Conservation (phyloP, 2,113 vertebrate genomes). For the Tyrannus savana region DNA sequence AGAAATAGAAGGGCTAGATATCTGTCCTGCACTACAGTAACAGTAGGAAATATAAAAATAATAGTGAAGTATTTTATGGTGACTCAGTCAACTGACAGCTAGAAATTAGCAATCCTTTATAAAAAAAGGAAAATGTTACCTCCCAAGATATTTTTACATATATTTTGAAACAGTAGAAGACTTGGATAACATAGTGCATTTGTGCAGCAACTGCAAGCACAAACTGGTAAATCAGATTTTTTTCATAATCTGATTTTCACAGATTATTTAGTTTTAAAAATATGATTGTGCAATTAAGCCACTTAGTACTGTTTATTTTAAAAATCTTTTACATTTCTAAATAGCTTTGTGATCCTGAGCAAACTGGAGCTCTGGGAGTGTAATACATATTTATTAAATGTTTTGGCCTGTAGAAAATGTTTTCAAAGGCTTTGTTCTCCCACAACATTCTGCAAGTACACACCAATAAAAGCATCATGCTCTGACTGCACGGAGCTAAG, state of each 20-base stretch:
- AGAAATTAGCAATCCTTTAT: background rate
- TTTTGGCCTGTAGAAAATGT: background rate
- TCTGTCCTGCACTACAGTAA: background rate
- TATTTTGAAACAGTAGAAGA: background rate
- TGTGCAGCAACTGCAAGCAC: background rate
- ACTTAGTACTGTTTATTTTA: background rate
- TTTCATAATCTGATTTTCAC: background rate
- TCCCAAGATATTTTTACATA: background rate
- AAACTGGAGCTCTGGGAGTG: background rate
- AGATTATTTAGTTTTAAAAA: background rate
- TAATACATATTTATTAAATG: background rate
- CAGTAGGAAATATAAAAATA: background rate
- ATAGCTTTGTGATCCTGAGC: background rate
- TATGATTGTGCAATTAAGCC: background rate
- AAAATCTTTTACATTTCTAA: background rate
- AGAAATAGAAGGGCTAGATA: background rate
- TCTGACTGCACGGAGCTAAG: background rate
- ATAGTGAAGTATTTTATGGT: background rate
- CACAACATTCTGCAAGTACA: background rate
- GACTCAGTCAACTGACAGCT: background rate
- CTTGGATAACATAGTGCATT: background rate
- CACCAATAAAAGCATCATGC: background rate
- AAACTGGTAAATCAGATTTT: background rate
- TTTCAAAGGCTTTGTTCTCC: background rate
- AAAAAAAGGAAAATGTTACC: background rate